Evolutionary conservation across 2,888 invertebrate genomes (phyloP).

Genomic region (Perizoma affinitatum): DNA sequence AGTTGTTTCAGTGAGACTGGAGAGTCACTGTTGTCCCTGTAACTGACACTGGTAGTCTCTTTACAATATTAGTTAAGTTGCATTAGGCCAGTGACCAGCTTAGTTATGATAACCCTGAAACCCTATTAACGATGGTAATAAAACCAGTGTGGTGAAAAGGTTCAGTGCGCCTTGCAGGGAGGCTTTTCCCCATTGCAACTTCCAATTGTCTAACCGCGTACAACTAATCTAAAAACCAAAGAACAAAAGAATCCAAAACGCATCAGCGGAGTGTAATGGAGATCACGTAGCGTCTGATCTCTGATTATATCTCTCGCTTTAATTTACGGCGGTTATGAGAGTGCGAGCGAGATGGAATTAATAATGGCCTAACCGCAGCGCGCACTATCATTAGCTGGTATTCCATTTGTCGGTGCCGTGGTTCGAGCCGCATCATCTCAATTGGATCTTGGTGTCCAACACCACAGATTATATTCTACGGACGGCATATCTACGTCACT

Average conservation of each 20-base stretch:
- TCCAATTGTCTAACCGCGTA: slow-evolving; percentile 59
- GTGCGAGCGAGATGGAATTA: slow-evolving; percentile 73
- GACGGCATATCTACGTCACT: slow-evolving; percentile 2
- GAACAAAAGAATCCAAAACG: slow-evolving; percentile 74
- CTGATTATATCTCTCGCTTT: slow-evolving; percentile 71
- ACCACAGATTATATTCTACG: slow-evolving; percentile 16
- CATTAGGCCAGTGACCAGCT: too few species aligned
- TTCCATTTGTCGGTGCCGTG: slow-evolving; percentile 63
- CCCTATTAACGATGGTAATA: too few species aligned
- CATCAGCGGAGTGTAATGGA: slow-evolving; percentile 77
- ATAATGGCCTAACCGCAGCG: slow-evolving; percentile 78
- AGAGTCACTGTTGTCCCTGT: too few species aligned
- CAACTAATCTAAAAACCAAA: slow-evolving; percentile 63
- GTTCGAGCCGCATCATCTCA: slow-evolving; percentile 33
- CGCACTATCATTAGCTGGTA: slow-evolving; percentile 73
- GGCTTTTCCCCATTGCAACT: slow-evolving; percentile 27
- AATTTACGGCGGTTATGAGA: slow-evolving; percentile 55
- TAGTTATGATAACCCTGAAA: too few species aligned
- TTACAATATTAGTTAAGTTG: too few species aligned
- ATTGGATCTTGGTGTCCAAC: slow-evolving; percentile 28
- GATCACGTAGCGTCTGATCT: slow-evolving; percentile 77
- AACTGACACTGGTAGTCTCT: too few species aligned
- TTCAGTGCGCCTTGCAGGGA: too few species aligned
- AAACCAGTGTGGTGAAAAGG: too few species aligned
- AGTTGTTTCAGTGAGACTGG: too few species aligned